A percentile compares a stretch with the other conserved stretches of the same genome.
Evolutionary conservation across 1,140 invertebrate species (phyloP).

Genomic region (Neodiprion fabricii): DNA sequence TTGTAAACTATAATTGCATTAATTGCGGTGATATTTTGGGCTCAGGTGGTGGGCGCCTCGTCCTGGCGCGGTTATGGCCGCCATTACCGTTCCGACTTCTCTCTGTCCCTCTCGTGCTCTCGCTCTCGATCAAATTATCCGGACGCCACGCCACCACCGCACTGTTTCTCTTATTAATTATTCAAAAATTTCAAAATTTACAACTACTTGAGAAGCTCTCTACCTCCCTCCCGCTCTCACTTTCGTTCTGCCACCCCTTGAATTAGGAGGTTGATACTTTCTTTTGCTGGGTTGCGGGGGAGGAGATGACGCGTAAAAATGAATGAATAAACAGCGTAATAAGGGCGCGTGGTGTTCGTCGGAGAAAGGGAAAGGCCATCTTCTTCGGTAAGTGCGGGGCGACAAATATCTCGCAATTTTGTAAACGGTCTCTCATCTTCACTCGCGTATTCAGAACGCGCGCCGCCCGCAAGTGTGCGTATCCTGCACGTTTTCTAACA

Average conservation of each 20-base stretch:
- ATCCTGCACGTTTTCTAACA: neutral
- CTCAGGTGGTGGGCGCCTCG: slow-evolving; percentile 55
- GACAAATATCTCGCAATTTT: neutral
- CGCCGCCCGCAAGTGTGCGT: neutral
- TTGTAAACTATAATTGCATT: slow-evolving; percentile 62
- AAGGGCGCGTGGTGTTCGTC: neutral
- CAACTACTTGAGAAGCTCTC: neutral
- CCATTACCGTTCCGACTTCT: slow-evolving; percentile 51
- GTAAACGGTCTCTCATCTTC: neutral
- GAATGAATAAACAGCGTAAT: neutral
- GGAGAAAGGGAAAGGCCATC: too few species aligned
- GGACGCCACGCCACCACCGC: neutral
- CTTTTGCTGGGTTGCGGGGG: too few species aligned
- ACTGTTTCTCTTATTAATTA: neutral
- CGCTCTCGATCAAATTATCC: slow-evolving; percentile 1
- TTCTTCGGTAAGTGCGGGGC: too few species aligned
- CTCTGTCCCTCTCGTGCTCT: neutral
- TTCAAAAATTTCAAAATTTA: neutral
- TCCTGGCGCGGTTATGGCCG: slow-evolving; percentile 57
- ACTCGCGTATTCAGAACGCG: slow-evolving; percentile 11
- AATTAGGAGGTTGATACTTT: too few species aligned
- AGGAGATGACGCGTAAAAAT: neutral
- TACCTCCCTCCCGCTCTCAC: neutral
- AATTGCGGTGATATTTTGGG: slow-evolving; percentile 61
- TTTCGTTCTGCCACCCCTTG: neutral